Evolutionary conservation across 1,140 invertebrate species (phyloP).

Genomic region (Trinorchestia longiramus): DNA sequence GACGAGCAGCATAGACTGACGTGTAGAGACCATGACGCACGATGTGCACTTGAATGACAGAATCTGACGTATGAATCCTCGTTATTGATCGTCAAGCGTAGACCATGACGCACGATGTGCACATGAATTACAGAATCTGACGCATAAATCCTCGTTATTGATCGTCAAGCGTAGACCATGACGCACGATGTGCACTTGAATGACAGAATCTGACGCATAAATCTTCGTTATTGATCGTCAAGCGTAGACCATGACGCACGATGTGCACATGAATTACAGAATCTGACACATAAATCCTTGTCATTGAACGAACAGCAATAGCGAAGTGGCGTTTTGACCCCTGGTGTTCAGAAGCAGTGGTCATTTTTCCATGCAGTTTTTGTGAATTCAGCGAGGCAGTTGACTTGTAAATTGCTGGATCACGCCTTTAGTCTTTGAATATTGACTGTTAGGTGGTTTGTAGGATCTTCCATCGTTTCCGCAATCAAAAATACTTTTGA

Average conservation of each 20-base stretch:
- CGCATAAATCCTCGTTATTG: no score
- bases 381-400: background rate
- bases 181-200: background rate
- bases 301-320: background rate
- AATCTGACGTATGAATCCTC: no score
- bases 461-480: background rate
- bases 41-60: no score
- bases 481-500: background rate
- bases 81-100: no score
- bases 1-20: background rate
- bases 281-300: background rate
- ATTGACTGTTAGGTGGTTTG: background rate
- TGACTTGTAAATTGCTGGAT: background rate
- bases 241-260: background rate
- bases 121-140: no score
- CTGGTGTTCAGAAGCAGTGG: background rate
- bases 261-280: background rate
- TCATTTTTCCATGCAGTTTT: background rate
- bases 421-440: background rate
- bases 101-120: no score
- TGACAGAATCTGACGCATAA: background rate
- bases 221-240: background rate
- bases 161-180: background rate
- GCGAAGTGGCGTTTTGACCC: background rate
- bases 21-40: no score